Percentiles rank a stretch among this genome's conserved stretches.
Conservation (phyloP, 1,140 invertebrate species). For the Drosophila pseudoobscura region DNA sequence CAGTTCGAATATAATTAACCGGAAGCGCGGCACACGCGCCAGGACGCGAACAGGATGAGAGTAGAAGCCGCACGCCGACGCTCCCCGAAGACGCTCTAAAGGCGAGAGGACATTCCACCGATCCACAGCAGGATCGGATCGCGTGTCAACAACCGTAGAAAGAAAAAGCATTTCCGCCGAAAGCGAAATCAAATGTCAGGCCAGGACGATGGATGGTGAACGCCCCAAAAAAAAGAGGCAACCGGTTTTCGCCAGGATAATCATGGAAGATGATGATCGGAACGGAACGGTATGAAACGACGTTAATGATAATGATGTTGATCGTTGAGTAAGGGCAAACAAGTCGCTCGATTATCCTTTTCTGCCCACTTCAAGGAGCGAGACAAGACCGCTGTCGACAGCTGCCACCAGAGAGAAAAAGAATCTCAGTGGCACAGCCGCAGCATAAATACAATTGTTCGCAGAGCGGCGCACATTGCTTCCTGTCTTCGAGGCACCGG, state of each 20-base stretch:
- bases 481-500: slow-evolving; percentile 74
- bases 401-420: slow-evolving; percentile 40
- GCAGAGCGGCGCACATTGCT: slow-evolving; percentile 66
- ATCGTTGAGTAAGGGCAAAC: slow-evolving; percentile 51
- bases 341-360: slow-evolving; percentile 69
- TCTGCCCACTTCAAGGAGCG: slow-evolving; percentile 70
- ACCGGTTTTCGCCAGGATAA: slow-evolving; percentile 59
- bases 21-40: slow-evolving; percentile 73
- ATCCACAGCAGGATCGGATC: slow-evolving; percentile 41
- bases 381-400: slow-evolving; percentile 32
- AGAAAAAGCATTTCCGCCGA: slow-evolving; percentile 80
- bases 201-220: slow-evolving; percentile 30
- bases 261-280: slow-evolving; percentile 26
- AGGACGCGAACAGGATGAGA: slow-evolving; percentile 54
- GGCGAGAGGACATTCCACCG: too few species aligned
- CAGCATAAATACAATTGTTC: slow-evolving; percentile 64
- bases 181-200: slow-evolving; percentile 81
- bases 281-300: too few species aligned
- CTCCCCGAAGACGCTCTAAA: background rate
- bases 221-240: slow-evolving; percentile 53
- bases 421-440: slow-evolving; percentile 54
- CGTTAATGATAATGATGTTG: slow-evolving; percentile 13
- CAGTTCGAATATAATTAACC: slow-evolving; percentile 77
- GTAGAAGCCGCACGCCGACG: slow-evolving; percentile 42
- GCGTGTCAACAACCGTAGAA: slow-evolving; percentile 79